Conservation (phyloP, 2,797 vertebrate species). For the Manis pentadactyla region DNA sequence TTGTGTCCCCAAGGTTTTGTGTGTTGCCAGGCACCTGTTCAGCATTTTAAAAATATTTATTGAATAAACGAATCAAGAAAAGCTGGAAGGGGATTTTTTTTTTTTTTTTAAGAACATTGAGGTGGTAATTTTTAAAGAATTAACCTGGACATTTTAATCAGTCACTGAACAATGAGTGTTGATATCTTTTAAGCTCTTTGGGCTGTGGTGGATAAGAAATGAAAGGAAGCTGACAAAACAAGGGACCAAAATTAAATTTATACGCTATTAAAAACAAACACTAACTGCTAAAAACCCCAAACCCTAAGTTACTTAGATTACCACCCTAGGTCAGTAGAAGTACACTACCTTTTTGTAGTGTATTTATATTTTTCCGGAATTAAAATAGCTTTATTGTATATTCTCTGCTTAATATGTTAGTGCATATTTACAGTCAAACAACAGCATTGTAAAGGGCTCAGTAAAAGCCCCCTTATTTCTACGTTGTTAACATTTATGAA, state of each 20-base stretch:
- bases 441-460: neutral
- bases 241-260: conserved; percentile 15
- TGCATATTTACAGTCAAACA: neutral
- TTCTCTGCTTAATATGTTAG: neutral
- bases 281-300: neutral
- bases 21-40: neutral
- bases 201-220: conserved; percentile 22
- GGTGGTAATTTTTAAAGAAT: conserved; percentile 42
- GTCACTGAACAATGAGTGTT: conserved; percentile 32
- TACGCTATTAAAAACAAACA: neutral
- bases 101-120: neutral
- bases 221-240: conserved; percentile 11
- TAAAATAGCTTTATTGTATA: conserved; percentile 12
- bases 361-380: conserved; percentile 16
- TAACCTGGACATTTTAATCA: conserved; percentile 53
- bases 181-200: conserved; percentile 45
- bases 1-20: neutral
- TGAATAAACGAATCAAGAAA: conserved; percentile 40
- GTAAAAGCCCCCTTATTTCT: neutral
- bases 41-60: conserved; percentile 1
- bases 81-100: conserved; percentile 6
- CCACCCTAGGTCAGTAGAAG: neutral
- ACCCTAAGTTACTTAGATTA: neutral
- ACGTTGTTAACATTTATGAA: neutral
- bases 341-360: neutral